Base-by-base conservation (phyloP, 2,888 invertebrate genomes). In the Tineola bisselliella region DNA sequence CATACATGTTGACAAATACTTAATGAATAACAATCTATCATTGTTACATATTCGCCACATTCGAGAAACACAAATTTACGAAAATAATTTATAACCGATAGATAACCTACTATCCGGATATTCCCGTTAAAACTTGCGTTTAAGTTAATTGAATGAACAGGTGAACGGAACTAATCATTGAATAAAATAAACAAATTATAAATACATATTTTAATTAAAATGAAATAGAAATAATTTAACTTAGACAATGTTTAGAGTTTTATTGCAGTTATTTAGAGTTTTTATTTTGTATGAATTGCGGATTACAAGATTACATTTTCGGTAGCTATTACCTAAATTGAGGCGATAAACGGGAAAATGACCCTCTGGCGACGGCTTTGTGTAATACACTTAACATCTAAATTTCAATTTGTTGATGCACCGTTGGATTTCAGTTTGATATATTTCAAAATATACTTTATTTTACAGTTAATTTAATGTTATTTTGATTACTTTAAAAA, bases 241-340 rank as follows among this genome's bases (percentile, higher is more conserved):
- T 25, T 25, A n/a, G 43, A 43, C 43, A 43, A 43, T n/a, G 43
- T 43, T 43, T 43, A 4, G 3, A 12, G 8, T 43, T 43, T 43
- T n/a, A 43, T 43, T n/a, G 43, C 4, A 43, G 43, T 10, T 43
- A 43, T 43, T 43, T 43, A 43, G 43, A 43, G 43, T 43, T 43
- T n/a, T 38, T 48, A 48, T 48, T 10, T 3, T 10, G 48, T 48
- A 48, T 48, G 15, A 48, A 48, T 48, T 48, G 15, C 1, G 15
- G 17, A 48, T 56, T 19, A 56, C 25, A 25, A 56, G 25, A 56
- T 56, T 56, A 56, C 56, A 56, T 56, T 56, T 56, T 56, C 56
- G 30, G 56, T 30, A n/a, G 56, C 56, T 13, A 56, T 56, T 56
- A 56, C 56, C 56, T 18, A 56, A 56, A 56, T 56, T 56, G 56